phyloP scores from a whole-genome alignment of 2,113 vertebrate genomes.

The Rana temporaria region DNA sequence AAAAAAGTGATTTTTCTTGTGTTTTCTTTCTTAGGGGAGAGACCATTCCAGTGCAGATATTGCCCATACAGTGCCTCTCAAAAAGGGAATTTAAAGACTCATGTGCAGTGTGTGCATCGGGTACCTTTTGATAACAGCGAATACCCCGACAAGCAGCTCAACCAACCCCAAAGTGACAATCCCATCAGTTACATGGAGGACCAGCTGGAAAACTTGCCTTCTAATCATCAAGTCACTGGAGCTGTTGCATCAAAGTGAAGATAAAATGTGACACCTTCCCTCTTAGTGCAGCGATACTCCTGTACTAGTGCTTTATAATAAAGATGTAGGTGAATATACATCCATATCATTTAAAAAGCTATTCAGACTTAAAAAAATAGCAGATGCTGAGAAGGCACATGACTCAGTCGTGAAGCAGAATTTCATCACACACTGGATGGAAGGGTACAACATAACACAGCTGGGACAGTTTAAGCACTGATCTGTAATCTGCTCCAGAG shows the following conservation, averaged over 20 bases:
- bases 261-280: neutral
- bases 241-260: constrained; percentile 56
- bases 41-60: constrained; percentile 79
- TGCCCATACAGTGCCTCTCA: constrained; percentile 84
- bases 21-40: constrained; percentile 73
- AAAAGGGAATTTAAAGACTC: constrained; percentile 87
- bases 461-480: constrained; percentile 69
- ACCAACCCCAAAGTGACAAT: constrained; percentile 61
- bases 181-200: constrained; percentile 50
- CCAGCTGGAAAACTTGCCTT: constrained; percentile 56
- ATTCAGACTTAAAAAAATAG: constrained; percentile 64
- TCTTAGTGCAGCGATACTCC: constrained; percentile 57
- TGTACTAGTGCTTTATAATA: constrained; percentile 60
- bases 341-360: constrained; percentile 65
- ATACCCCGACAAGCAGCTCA: constrained; percentile 62
- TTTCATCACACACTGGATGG: constrained; percentile 76
- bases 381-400: constrained; percentile 64
- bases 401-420: constrained; percentile 69
- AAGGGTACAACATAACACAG: constrained; percentile 65
- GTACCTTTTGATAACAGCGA: constrained; percentile 73
- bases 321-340: constrained; percentile 65
- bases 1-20: constrained; percentile 45
- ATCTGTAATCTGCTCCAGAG: constrained; percentile 63
- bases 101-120: constrained; percentile 69
- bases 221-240: constrained; percentile 43